Conservation (phyloP, 2,113 vertebrate species). For the Peromyscus californicus region DNA sequence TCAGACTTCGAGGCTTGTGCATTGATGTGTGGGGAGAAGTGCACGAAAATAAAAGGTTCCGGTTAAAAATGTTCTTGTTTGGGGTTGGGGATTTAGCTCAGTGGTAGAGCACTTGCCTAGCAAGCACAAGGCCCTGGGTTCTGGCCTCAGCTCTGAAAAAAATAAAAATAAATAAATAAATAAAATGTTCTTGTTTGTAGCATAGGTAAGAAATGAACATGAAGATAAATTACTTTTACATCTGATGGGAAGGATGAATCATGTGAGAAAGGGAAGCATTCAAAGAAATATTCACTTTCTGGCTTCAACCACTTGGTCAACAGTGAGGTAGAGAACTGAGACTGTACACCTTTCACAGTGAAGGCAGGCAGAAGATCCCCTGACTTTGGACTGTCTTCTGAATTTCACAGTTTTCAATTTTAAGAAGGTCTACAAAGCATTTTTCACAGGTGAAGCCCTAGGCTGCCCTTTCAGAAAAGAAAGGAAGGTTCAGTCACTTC, state of each 20-base stretch:
- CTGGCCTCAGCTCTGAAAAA: no score
- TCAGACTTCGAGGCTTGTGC: neutral
- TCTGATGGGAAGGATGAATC: neutral
- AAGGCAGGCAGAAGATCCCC: neutral
- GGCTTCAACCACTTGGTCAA: conserved; percentile 2
- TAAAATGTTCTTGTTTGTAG: neutral
- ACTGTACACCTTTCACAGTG: neutral
- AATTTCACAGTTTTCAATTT: neutral
- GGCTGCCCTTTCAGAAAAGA: neutral
- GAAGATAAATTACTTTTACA: conserved; percentile 29
- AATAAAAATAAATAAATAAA: no score
- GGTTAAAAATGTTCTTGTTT: neutral
- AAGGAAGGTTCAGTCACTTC: conserved; percentile 33
- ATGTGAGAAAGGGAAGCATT: neutral
- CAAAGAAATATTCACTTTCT: neutral
- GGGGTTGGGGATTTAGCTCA: no score
- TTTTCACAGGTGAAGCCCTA: neutral
- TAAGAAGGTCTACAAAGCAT: neutral
- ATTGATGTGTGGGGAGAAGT: neutral
- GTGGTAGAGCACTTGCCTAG: no score
- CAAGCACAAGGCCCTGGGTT: no score
- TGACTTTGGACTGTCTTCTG: neutral
- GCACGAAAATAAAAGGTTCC: neutral
- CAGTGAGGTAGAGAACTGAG: neutral
- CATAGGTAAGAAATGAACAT: neutral